These are phyloP conservation scores for Drosophila asahinai DNA, from an alignment of 1,140 invertebrate species.

Conservation along the genomic window DNA sequence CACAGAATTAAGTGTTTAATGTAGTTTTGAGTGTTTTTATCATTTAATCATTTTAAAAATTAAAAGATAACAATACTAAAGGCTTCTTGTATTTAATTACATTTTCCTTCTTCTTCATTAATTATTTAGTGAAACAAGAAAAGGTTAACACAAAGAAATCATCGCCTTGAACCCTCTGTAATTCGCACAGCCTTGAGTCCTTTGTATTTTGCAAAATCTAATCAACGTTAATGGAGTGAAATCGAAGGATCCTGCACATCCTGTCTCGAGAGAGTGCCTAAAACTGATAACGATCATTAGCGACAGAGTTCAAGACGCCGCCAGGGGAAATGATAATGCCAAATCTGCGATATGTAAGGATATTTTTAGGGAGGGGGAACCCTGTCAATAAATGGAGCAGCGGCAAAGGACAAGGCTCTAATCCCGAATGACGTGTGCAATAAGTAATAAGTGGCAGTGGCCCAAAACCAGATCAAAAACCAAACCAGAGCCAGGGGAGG, in stretches of 20 bases:
- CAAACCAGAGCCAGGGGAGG: slow-evolving; percentile 20
- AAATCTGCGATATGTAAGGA: not conserved
- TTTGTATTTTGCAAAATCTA: slow-evolving; percentile 6
- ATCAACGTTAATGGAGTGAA: slow-evolving; percentile 23
- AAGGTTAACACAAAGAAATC: not conserved
- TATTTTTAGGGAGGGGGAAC: not conserved
- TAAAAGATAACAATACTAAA: not conserved
- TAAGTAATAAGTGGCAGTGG: slow-evolving; percentile 51
- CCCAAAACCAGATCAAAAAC: slow-evolving; percentile 29
- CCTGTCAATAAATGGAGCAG: slow-evolving; percentile 76
- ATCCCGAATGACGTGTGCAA: slow-evolving; percentile 63
- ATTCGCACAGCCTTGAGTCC: not conserved
- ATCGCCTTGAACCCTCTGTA: not conserved
- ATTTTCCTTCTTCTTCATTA: not conserved
- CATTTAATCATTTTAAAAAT: no score
- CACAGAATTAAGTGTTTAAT: no score
- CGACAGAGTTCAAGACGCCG: slow-evolving; percentile 48
- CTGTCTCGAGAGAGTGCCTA: slow-evolving; percentile 2
- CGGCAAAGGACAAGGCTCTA: slow-evolving; percentile 38
- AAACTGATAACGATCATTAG: slow-evolving; percentile 59
- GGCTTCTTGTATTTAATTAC: not conserved
- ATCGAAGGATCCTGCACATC: not conserved
- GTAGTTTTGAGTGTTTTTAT: no score
- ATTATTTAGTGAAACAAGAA: not conserved
- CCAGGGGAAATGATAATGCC: slow-evolving; percentile 29